Evolutionary conservation across 2,888 invertebrate species (phyloP).

Genomic region (Rhamphomyia laevipes): DNA sequence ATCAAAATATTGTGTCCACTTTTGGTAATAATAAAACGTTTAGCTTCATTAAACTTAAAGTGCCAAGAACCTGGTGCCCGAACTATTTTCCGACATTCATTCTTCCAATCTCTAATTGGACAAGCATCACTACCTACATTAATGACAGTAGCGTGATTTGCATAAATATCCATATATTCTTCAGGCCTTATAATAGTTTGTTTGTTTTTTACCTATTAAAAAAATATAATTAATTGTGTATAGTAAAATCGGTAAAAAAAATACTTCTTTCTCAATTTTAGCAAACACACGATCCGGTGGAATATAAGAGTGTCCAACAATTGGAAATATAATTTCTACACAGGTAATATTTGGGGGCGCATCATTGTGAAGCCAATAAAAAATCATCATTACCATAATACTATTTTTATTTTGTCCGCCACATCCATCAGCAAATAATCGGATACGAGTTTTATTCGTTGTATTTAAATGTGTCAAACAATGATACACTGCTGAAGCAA

Average conservation of each 20-base stretch:
- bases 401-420: constrained; percentile 25
- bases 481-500: constrained; percentile 22
- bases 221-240: too few species aligned
- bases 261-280: constrained; percentile 19
- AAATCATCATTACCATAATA: constrained; percentile 18
- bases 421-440: constrained; percentile 24
- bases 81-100: background rate
- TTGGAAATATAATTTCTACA: constrained; percentile 21
- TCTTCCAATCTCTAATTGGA: background rate
- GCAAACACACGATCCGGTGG: constrained; percentile 23
- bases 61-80: constrained; percentile 2
- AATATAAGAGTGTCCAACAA: constrained; percentile 22
- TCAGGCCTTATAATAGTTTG: constrained; percentile 16
- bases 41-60: constrained; percentile 4
- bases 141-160: background rate
- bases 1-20: background rate
- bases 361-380: constrained; percentile 16
- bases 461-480: too few species aligned
- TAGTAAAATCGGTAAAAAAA: too few species aligned
- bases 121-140: constrained; percentile 3
- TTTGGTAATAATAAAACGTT: background rate
- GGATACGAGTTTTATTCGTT: too few species aligned
- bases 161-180: constrained; percentile 17
- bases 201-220: constrained; percentile 15
- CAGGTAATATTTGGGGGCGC: constrained; percentile 17